A percentile compares a stretch with the other conserved stretches of the same genome.
Evolutionary conservation across 2,888 invertebrate genomes (phyloP).

Genomic region (Emmelina monodactyla): DNA sequence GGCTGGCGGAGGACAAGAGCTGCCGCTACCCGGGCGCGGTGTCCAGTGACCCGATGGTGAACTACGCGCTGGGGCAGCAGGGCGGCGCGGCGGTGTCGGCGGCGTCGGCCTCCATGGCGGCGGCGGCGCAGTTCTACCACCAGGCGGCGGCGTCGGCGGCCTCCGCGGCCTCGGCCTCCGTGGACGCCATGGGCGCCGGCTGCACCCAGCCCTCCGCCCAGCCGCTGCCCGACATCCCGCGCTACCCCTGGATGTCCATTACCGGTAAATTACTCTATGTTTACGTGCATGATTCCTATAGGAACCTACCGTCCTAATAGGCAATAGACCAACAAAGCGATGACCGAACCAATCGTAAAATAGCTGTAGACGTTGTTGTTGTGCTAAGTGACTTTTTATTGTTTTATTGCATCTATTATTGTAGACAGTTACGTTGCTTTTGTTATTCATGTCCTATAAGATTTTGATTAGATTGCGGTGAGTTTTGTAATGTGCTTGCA

Average conservation of each 20-base stretch:
- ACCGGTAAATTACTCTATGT: constrained; percentile 87
- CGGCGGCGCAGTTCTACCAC: constrained; percentile 88
- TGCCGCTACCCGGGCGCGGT: constrained; percentile 79
- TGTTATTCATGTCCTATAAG: too few species aligned
- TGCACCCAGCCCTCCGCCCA: constrained; percentile 85
- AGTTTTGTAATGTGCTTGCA: too few species aligned
- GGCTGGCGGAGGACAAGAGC: constrained; percentile 75
- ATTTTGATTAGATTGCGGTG: too few species aligned
- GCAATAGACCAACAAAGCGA: too few species aligned
- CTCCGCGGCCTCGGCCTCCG: constrained; percentile 77
- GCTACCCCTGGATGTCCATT: constrained; percentile 97
- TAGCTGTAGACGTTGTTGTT: too few species aligned
- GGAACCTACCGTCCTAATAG: too few species aligned
- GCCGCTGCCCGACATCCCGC: constrained; percentile 89
- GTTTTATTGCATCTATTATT: too few species aligned
- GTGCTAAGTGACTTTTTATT: too few species aligned
- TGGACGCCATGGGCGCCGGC: constrained; percentile 83
- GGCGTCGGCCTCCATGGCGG: constrained; percentile 72
- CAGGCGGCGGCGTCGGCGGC: constrained; percentile 80
- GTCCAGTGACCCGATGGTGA: constrained; percentile 77
- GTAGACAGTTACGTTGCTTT: too few species aligned
- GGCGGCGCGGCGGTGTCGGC: constrained; percentile 74
- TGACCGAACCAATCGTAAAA: too few species aligned
- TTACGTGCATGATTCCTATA: constrained; percentile 40
- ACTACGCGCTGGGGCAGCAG: constrained; percentile 81